Percentiles rank a stretch among this genome's conserved stretches.
Conservation (phyloP, 2,113 vertebrate genomes). For the Barbus barbus region DNA sequence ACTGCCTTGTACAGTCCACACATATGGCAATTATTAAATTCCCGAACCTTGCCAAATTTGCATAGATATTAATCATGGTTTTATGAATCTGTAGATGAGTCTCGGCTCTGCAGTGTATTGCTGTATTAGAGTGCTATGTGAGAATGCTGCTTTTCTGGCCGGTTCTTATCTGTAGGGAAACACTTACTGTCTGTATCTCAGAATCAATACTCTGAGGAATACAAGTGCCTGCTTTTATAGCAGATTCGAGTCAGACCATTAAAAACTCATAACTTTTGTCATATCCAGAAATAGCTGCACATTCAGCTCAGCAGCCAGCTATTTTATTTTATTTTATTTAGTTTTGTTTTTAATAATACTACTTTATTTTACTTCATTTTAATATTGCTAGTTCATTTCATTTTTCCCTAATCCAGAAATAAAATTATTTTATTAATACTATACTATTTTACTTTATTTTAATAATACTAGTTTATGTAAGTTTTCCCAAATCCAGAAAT, state of each 20-base stretch:
- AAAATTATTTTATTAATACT: neutral
- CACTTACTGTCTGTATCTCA: conserved; percentile 18
- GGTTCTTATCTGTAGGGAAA: conserved; percentile 13
- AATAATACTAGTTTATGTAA: neutral
- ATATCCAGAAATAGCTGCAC: neutral
- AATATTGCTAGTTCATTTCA: neutral
- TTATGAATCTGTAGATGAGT: conserved; percentile 23
- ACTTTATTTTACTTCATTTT: neutral
- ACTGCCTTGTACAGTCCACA: neutral
- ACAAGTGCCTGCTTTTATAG: neutral
- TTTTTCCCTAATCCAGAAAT: neutral
- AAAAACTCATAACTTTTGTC: neutral
- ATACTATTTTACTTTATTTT: neutral
- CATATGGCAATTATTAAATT: conserved; percentile 30
- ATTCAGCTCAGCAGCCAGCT: neutral
- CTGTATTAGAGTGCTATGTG: neutral
- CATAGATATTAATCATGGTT: conserved; percentile 33
- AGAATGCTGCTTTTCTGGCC: neutral
- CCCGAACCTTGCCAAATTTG: conserved; percentile 28
- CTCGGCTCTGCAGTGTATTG: neutral
- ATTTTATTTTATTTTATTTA: neutral
- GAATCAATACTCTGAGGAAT: conserved; percentile 23
- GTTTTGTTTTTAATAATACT: neutral
- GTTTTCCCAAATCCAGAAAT: neutral
- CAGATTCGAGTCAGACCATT: conserved; percentile 9